These are phyloP conservation scores for Scarus forsteni DNA, from an alignment of 2,797 vertebrate genomes.

Conservation along the genomic window DNA sequence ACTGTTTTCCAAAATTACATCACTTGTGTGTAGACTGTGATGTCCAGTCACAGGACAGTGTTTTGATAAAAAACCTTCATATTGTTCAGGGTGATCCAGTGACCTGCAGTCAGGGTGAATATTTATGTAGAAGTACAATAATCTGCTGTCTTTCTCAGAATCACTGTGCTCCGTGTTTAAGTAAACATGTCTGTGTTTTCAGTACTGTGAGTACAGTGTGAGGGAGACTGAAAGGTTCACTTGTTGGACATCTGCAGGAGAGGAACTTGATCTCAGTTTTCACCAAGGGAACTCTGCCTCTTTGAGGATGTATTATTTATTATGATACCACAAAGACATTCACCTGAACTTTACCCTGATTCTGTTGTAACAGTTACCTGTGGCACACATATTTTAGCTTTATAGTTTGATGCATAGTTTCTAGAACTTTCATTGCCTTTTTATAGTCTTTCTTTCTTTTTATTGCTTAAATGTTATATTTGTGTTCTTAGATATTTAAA, in stretches of 20 bases:
- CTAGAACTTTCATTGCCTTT: no score
- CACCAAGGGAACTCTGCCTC: constrained; percentile 27
- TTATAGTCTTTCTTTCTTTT: no score
- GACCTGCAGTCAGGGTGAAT: constrained; percentile 37
- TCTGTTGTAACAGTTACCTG: not conserved
- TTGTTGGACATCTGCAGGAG: constrained; percentile 47
- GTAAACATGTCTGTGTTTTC: constrained; percentile 63
- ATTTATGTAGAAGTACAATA: constrained; percentile 67
- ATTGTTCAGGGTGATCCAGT: constrained; percentile 4
- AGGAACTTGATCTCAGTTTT: constrained; percentile 11
- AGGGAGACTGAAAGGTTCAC: constrained; percentile 29
- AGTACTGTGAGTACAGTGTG: constrained; percentile 13
- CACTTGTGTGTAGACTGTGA: not conserved
- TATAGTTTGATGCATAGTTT: not conserved
- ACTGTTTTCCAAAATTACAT: not conserved
- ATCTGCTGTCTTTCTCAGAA: constrained; percentile 57
- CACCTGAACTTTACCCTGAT: constrained; percentile 36
- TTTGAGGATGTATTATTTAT: constrained; percentile 19
- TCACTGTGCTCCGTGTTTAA: constrained; percentile 46
- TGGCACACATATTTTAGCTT: not conserved
- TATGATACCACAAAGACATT: constrained; percentile 12
- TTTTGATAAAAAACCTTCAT: constrained; percentile 39
- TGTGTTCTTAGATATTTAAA: no score
- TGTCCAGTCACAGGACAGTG: constrained; percentile 39
- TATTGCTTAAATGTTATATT: no score